A percentile compares a stretch with the other conserved stretches of the same genome.
Evolutionary conservation across 2,888 invertebrate genomes (phyloP).

Genomic region (Helleia helle): DNA sequence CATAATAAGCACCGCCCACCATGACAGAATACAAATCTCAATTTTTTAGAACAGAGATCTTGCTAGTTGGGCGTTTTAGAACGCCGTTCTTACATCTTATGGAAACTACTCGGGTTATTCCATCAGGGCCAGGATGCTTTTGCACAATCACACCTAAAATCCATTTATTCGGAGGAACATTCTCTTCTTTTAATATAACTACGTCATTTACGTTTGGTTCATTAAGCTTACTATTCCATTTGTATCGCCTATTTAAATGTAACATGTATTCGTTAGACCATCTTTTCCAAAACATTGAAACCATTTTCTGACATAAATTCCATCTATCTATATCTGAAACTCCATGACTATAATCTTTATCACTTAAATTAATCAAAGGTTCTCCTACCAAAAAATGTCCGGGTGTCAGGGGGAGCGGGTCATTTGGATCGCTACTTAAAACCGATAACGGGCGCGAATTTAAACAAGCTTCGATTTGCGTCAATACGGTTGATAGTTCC

Average conservation of each 20-base stretch:
- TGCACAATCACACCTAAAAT: slow-evolving; percentile 14
- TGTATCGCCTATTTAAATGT: slow-evolving; percentile 14
- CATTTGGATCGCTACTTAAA: slow-evolving; percentile 8
- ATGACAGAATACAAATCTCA: too few relatives aligned
- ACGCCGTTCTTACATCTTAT: too few relatives aligned
- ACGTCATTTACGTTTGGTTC: slow-evolving; percentile 16
- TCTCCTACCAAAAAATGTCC: neutral
- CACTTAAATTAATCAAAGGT: neutral
- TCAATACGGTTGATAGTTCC: slow-evolving; percentile 18
- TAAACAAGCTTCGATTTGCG: slow-evolving; percentile 20
- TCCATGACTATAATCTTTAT: neutral
- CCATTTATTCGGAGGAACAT: slow-evolving; percentile 19
- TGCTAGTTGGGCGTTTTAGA: neutral
- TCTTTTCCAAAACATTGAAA: slow-evolving; percentile 18
- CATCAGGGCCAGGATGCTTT: slow-evolving; percentile 14
- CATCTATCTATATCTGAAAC: neutral
- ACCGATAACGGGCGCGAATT: slow-evolving; percentile 19
- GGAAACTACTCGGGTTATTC: slow-evolving; percentile 7
- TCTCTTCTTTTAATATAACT: slow-evolving; percentile 17
- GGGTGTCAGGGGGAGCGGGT: slow-evolving; percentile 2
- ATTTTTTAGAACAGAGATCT: too few relatives aligned
- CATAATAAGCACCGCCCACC: too few relatives aligned
- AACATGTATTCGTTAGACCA: slow-evolving; percentile 15
- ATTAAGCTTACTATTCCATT: slow-evolving; percentile 11
- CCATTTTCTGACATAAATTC: slow-evolving; percentile 6